Evolutionary conservation across 2,888 invertebrate genomes (phyloP).

Genomic region (Rutpela maculata): DNA sequence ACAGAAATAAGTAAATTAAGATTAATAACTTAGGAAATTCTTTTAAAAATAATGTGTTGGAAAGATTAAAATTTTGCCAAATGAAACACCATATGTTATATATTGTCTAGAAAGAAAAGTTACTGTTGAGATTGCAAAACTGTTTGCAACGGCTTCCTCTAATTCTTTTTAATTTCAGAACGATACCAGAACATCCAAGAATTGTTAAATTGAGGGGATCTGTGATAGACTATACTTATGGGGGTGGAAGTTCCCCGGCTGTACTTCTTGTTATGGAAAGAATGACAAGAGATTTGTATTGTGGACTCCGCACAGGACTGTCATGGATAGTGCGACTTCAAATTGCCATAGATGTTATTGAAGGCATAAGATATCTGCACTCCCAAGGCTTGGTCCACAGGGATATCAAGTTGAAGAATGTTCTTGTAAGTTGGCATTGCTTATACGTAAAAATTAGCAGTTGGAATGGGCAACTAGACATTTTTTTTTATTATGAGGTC

Average conservation of each 20-base stretch:
- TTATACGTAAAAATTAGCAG: background rate
- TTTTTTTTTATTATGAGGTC: no score
- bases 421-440: slow-evolving; percentile 77
- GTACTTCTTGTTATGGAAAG: slow-evolving; percentile 89
- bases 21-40: no score
- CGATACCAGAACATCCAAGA: slow-evolving; percentile 87
- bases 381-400: slow-evolving; percentile 91
- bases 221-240: slow-evolving; percentile 86
- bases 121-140: no score
- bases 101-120: no score
- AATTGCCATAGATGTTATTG: slow-evolving; percentile 88
- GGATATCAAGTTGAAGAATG: slow-evolving; percentile 93
- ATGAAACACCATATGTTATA: no score
- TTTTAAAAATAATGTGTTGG: no score
- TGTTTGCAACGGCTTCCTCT: no score
- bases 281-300: slow-evolving; percentile 85
- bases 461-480: no score
- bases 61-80: no score
- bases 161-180: slow-evolving; percentile 74
- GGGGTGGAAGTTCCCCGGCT: slow-evolving; percentile 81
- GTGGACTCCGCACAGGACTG: slow-evolving; percentile 83
- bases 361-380: slow-evolving; percentile 92
- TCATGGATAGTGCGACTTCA: slow-evolving; percentile 79
- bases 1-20: no score
- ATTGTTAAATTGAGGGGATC: slow-evolving; percentile 87